phyloP scores from a whole-genome alignment of 37 sponge, comb jelly and placozoan genomes.

The Oscarella lobularis region DNA sequence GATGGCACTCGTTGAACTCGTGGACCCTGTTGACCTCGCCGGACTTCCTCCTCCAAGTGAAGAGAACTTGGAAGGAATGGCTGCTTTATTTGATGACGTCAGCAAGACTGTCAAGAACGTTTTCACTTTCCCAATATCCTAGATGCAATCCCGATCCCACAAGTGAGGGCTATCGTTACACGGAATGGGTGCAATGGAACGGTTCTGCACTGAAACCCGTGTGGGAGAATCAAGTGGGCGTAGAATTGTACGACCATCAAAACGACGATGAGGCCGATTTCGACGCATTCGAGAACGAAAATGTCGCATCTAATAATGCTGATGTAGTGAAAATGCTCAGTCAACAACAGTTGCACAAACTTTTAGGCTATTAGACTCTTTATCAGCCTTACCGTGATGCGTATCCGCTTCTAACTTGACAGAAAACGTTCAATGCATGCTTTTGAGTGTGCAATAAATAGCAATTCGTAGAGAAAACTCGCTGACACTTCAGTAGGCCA shows the following conservation, averaged over 20 bases:
- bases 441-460: too few species aligned
- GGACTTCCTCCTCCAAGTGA: not conserved
- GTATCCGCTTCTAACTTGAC: too few species aligned
- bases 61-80: conserved; percentile 16
- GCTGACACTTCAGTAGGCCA: too few species aligned
- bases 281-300: not conserved
- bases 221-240: not conserved
- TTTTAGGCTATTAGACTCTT: too few species aligned
- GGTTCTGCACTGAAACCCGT: not conserved
- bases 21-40: conserved; percentile 27
- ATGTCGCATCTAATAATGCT: too few species aligned
- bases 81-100: conserved; percentile 15
- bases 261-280: not conserved
- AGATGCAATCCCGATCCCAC: too few species aligned
- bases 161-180: not conserved
- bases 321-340: too few species aligned
- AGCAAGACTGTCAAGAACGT: conserved; percentile 17
- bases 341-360: too few species aligned
- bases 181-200: not conserved
- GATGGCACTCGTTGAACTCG: conserved; percentile 17
- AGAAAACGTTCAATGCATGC: too few species aligned
- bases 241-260: not conserved
- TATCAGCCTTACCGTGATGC: too few species aligned
- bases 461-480: too few species aligned
- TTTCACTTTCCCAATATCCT: conserved; percentile 29